A percentile compares a stretch with the other conserved stretches of the same genome.
Evolutionary conservation across 2,888 invertebrate species (phyloP).

Genomic region (Drosophila prolongata): DNA sequence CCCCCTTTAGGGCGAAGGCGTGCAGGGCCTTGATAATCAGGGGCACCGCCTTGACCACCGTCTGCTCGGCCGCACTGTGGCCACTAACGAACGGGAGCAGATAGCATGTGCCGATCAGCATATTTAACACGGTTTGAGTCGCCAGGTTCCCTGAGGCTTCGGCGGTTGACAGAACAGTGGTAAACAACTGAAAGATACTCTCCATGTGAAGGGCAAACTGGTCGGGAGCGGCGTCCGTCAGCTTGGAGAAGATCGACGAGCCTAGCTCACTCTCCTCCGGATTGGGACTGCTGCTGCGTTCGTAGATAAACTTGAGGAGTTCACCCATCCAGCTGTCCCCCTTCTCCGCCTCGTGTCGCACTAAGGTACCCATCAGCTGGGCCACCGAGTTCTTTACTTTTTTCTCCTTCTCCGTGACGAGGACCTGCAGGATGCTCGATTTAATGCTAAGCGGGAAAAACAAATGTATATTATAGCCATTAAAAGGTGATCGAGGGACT

Average conservation of each 20-base stretch:
- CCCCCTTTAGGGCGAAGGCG: conserved; percentile 85
- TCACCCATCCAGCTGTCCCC: conserved; percentile 82
- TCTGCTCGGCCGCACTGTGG: conserved; percentile 85
- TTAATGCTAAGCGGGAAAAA: conserved; percentile 85
- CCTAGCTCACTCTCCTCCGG: conserved; percentile 83
- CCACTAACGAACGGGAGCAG: conserved; percentile 88
- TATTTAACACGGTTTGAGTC: conserved; percentile 83
- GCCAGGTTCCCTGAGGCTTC: conserved; percentile 82
- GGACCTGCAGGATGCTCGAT: conserved; percentile 86
- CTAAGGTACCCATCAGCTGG: conserved; percentile 89
- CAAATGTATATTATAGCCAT: not conserved
- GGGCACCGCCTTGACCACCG: conserved; percentile 87
- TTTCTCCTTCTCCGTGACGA: conserved; percentile 88
- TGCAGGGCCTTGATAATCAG: conserved; percentile 87
- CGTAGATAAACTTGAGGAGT: conserved; percentile 82
- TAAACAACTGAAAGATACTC: conserved; percentile 86
- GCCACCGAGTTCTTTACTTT: conserved; percentile 89
- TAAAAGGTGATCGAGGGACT: conserved; percentile 23
- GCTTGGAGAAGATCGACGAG: conserved; percentile 87
- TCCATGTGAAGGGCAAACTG: conserved; percentile 89
- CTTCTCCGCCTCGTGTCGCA: conserved; percentile 89
- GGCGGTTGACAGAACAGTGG: conserved; percentile 75
- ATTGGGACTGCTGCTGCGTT: conserved; percentile 80
- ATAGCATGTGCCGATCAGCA: conserved; percentile 87
- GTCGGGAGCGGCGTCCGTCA: conserved; percentile 89